These are phyloP conservation scores for Pagetopsis macropterus DNA, from an alignment of 2,797 vertebrate genomes.

Conservation along the genomic window DNA sequence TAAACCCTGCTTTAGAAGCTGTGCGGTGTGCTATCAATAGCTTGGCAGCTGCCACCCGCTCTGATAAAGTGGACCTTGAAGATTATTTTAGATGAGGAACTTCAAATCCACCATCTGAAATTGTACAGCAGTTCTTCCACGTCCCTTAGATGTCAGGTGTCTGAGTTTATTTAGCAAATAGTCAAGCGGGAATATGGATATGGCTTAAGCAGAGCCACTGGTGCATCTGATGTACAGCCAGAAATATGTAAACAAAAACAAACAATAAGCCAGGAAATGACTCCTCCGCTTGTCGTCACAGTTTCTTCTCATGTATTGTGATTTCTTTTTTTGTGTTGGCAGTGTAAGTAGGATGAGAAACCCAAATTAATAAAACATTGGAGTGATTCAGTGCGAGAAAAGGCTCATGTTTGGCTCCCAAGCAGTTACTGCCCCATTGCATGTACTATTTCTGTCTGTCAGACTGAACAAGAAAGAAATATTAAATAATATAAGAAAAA, in stretches of 20 bases:
- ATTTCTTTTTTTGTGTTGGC: constrained; percentile 21
- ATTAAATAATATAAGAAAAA: constrained; percentile 13
- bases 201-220: constrained; percentile 2
- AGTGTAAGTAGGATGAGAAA: constrained; percentile 22
- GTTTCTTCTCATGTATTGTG: constrained; percentile 30
- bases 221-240: constrained; percentile 36
- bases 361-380: constrained; percentile 28
- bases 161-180: constrained; percentile 49
- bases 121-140: constrained; percentile 13
- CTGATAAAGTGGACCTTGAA: constrained; percentile 58
- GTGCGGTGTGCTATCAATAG: constrained; percentile 56
- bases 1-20: constrained; percentile 17
- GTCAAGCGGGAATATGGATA: constrained; percentile 3
- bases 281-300: constrained; percentile 24
- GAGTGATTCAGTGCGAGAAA: constrained; percentile 20
- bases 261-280: constrained; percentile 46
- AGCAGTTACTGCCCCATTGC: constrained; percentile 6
- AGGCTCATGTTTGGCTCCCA: constrained; percentile 19
- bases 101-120: constrained; percentile 30
- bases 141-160: constrained; percentile 31
- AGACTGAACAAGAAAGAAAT: constrained; percentile 15
- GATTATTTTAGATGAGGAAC: constrained; percentile 49
- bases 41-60: constrained; percentile 47
- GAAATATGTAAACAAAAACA: constrained; percentile 44
- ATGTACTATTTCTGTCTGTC: constrained; percentile 37